A percentile compares a stretch with the other conserved stretches of the same genome.
Conservation (phyloP, 2,797 vertebrate genomes). For the Synanceia verrucosa region DNA sequence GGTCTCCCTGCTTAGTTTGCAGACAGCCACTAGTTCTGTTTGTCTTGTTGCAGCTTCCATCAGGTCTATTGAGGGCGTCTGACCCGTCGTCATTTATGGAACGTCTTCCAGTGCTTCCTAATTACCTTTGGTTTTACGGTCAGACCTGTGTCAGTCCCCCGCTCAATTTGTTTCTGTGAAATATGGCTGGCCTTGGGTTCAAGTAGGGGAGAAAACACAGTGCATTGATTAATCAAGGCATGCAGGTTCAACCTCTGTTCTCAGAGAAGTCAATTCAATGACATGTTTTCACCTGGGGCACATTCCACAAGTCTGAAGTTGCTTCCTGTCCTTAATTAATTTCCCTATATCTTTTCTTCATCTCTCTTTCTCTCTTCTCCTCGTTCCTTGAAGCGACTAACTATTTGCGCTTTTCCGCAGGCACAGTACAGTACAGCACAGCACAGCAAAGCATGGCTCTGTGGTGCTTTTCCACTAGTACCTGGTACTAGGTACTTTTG, state of each 20-base stretch:
- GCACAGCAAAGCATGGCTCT: too few species aligned
- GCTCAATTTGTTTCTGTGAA: slow-evolving; percentile 80
- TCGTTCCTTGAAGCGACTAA: slow-evolving; percentile 9
- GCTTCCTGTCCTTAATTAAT: slow-evolving; percentile 67
- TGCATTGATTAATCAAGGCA: slow-evolving; percentile 82
- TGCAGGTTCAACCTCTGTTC: slow-evolving; percentile 71
- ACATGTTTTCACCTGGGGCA: slow-evolving; percentile 77
- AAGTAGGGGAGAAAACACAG: slow-evolving; percentile 79
- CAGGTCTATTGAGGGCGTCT: slow-evolving; percentile 61
- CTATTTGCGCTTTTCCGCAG: too few species aligned
- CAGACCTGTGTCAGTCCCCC: slow-evolving; percentile 69
- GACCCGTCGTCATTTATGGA: slow-evolving; percentile 73
- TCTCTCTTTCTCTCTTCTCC: slow-evolving; percentile 3
- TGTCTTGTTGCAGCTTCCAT: slow-evolving; percentile 37
- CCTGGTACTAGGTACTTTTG: too few species aligned
- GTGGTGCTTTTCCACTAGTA: too few species aligned
- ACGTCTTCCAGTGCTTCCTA: slow-evolving; percentile 72
- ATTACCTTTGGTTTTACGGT: slow-evolving; percentile 82
- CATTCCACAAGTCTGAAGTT: slow-evolving; percentile 64
- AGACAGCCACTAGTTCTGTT: slow-evolving; percentile 24
- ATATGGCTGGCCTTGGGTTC: slow-evolving; percentile 82
- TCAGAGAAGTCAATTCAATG: slow-evolving; percentile 76
- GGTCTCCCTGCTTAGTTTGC: slow-evolving; percentile 28
- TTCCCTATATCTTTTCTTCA: slow-evolving; percentile 37
- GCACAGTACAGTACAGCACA: too few species aligned